A percentile compares a stretch with the other conserved stretches of the same genome.
phyloP scores from a whole-genome alignment of 2,113 vertebrate species.

The Typhlomys cinereus region DNA sequence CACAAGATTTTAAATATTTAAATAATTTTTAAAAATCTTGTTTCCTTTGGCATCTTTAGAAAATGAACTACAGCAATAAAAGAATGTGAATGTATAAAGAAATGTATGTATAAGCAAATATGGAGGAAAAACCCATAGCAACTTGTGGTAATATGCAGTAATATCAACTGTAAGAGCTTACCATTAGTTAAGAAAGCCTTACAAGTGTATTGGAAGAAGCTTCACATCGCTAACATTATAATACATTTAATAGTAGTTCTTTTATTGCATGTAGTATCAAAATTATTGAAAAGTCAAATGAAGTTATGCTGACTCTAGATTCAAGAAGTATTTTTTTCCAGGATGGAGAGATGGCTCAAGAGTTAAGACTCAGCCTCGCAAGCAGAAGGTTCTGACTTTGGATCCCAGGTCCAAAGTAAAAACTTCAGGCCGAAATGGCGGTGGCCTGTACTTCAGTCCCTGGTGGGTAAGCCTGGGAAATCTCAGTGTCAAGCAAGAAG shows the following conservation, averaged over 20 bases:
- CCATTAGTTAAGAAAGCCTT: constrained; percentile 70
- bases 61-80: constrained; percentile 81
- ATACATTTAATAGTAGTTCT: constrained; percentile 76
- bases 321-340: too few species aligned
- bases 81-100: constrained; percentile 70
- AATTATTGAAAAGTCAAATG: constrained; percentile 74
- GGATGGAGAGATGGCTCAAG: too few species aligned
- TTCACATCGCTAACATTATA: constrained; percentile 73
- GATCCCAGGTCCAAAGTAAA: too few species aligned
- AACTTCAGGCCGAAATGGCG: too few species aligned
- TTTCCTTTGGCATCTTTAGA: constrained; percentile 88
- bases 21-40: constrained; percentile 79
- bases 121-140: constrained; percentile 66
- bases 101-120: constrained; percentile 75
- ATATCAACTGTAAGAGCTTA: constrained; percentile 75
- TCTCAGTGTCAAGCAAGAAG: too few species aligned
- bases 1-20: constrained; percentile 63
- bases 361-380: too few species aligned
- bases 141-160: constrained; percentile 78
- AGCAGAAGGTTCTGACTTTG: too few species aligned
- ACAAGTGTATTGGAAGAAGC: constrained; percentile 69
- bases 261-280: constrained; percentile 78
- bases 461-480: too few species aligned
- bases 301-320: constrained; percentile 63
- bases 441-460: too few species aligned